These are phyloP conservation scores for Autographa pulchrina DNA, from an alignment of 2,888 invertebrate genomes.

Conservation along the genomic window DNA sequence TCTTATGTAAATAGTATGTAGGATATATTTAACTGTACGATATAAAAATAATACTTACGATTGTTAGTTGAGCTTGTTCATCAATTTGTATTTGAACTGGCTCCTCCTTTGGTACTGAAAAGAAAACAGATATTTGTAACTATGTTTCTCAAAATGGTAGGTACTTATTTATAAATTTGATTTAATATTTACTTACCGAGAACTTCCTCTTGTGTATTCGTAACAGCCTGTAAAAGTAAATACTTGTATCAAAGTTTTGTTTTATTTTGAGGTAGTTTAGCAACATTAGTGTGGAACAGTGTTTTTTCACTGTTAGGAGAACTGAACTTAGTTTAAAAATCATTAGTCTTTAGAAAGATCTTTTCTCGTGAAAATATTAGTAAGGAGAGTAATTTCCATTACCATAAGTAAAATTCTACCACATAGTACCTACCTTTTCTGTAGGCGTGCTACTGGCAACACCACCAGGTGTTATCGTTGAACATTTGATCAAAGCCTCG, in stretches of 20 bases:
- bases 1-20: too few species aligned
- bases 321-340: too few species aligned
- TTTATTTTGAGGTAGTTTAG: background rate
- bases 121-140: slow-evolving; percentile 17
- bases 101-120: slow-evolving; percentile 80
- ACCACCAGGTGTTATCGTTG: slow-evolving; percentile 84
- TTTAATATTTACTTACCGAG: slow-evolving; percentile 59
- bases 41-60: slow-evolving; percentile 71
- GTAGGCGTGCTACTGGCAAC: slow-evolving; percentile 80
- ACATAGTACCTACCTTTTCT: slow-evolving; percentile 71
- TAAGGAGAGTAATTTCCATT: too few species aligned
- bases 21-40: background rate
- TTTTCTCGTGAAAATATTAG: too few species aligned
- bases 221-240: slow-evolving; percentile 63
- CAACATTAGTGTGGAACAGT: too few species aligned
- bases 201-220: slow-evolving; percentile 69
- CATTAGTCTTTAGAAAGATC: too few species aligned
- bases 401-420: too few species aligned
- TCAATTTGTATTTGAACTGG: slow-evolving; percentile 85
- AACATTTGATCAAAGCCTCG: slow-evolving; percentile 85
- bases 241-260: background rate
- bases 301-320: too few species aligned
- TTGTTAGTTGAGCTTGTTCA: slow-evolving; percentile 82
- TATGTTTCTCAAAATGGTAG: too few species aligned
- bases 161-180: background rate